Conservation (phyloP, 1,140 invertebrate genomes). For the Bombus terrestris region DNA sequence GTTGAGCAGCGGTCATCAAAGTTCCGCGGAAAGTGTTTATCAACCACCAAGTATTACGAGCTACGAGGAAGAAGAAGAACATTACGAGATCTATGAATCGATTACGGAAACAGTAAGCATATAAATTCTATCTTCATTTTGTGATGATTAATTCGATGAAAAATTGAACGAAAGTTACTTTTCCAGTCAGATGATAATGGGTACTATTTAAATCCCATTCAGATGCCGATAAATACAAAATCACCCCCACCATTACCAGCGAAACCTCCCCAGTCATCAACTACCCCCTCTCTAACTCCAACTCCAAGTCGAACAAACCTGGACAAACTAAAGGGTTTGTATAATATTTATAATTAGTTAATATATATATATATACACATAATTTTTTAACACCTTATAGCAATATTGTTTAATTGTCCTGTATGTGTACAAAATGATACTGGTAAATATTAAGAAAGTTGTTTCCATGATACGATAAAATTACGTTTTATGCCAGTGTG, state of each 20-base stretch:
- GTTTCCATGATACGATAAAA: conserved; percentile 2
- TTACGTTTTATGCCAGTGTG: not conserved
- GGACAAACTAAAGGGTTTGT: conserved; percentile 55
- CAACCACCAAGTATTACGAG: conserved; percentile 70
- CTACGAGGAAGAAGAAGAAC: conserved; percentile 71
- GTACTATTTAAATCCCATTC: conserved; percentile 61
- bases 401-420: not conserved
- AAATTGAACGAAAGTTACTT: not conserved
- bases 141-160: not conserved
- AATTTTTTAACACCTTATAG: not conserved
- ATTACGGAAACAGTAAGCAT: conserved; percentile 76
- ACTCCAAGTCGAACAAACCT: conserved; percentile 9
- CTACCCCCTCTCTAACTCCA: conserved; percentile 39
- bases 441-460: not conserved
- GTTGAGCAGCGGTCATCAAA: conserved; percentile 68
- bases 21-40: conserved; percentile 76
- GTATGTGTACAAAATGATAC: too few species aligned
- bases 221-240: conserved; percentile 8
- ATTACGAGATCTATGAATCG: conserved; percentile 78
- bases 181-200: conserved; percentile 72
- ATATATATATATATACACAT: too few species aligned
- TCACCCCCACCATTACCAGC: conserved; percentile 70
- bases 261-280: conserved; percentile 59
- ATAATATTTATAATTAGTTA: not conserved
- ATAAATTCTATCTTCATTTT: not conserved